Base-by-base conservation (phyloP, 1,140 invertebrate species). In the Euglossa dilemma region DNA sequence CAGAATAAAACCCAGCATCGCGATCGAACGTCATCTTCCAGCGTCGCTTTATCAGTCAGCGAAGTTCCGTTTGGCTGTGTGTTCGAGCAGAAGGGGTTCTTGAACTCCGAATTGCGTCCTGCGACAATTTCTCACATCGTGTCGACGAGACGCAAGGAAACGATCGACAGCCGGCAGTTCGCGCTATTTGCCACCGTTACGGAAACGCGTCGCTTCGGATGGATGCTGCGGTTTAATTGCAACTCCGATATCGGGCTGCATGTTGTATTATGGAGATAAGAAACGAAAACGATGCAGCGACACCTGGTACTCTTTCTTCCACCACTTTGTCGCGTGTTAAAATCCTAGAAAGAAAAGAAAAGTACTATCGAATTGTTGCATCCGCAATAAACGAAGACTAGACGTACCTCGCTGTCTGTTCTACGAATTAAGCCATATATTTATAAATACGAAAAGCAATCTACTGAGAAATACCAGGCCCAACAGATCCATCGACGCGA, bases 211-310 rank as follows among this genome's bases (percentile, higher is more conserved):
- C 23, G 72, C 52, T 57, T 28, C 36, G 70, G 83, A 88, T 75
- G 59, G 71, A 85, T 81, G 77, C 45, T 28, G 36, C 23, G 12
- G 74, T 61, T 82, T 88, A 88, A 87, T 87, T 85, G 85, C 43
- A 85, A 88, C 77, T 78, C 67, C 84, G 56, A 86, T 86, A 85
- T 63, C 36, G 20, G 36, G 20, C 63, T 11, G 20, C 50, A 25
- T 64, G 52, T 66, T 56, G 28, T 3, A 25, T 8, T 45, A 8
- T 20, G 28, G 20, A 20, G 59, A 5, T 71, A 63, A 57, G n/a
- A 45, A 54, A 69, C 64, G 64, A 36, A 45, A 66, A 66, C 25
- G 12, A 54, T 1, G 18, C 23, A 59, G 57, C 11, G 36, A 16
- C 43, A 43, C 23, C 6, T 43, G 8, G 2, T 7, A 20, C 14